Evolutionary conservation across 2,797 vertebrate genomes (phyloP).

Genomic region (Pangasius djambal): DNA sequence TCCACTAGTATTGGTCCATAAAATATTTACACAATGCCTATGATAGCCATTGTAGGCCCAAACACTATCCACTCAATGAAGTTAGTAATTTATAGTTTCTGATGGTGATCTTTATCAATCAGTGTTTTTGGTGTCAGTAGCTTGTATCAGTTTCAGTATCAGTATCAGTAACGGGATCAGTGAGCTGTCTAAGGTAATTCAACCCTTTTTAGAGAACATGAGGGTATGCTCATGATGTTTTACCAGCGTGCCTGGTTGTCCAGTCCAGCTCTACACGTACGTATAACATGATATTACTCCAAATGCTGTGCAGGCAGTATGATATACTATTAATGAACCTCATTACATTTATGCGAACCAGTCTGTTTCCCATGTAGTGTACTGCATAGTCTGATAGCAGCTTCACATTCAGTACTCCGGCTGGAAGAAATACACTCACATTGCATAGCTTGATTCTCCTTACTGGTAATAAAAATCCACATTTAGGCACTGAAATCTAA

Average conservation of each 20-base stretch:
- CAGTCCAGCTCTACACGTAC: background rate
- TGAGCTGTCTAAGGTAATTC: background rate
- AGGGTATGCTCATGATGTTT: constrained; percentile 1
- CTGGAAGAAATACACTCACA: background rate
- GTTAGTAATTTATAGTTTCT: constrained; percentile 20
- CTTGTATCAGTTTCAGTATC: constrained; percentile 27
- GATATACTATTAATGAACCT: background rate
- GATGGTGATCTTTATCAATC: constrained; percentile 31
- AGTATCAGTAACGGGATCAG: constrained; percentile 6
- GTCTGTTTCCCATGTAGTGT: too few species aligned
- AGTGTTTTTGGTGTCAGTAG: constrained; percentile 18
- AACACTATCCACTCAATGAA: constrained; percentile 12
- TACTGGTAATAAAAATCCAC: background rate
- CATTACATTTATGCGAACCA: background rate
- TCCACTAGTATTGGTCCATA: background rate
- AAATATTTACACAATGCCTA: background rate
- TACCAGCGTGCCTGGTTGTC: background rate
- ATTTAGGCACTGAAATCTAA: background rate
- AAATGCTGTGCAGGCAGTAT: background rate
- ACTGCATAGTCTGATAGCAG: background rate
- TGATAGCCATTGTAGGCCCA: background rate
- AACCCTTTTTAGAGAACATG: background rate
- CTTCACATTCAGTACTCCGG: background rate
- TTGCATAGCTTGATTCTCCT: background rate
- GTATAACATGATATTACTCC: background rate